phyloP scores from a whole-genome alignment of 2,888 invertebrate genomes.

The Drepana falcataria region DNA sequence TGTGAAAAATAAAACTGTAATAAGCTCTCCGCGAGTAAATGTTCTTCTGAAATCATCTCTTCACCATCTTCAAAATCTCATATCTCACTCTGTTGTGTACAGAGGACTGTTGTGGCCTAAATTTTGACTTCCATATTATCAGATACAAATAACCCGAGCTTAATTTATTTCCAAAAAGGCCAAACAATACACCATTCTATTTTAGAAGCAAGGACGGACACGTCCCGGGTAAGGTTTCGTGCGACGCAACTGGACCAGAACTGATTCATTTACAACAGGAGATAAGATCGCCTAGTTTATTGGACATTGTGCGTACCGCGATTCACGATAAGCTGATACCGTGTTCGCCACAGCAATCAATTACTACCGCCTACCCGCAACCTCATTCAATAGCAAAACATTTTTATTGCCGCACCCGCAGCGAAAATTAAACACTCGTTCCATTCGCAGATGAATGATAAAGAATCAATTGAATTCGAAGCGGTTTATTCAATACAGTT shows the following conservation, averaged over 20 bases:
- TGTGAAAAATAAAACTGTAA: too few relatives aligned
- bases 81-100: too few relatives aligned
- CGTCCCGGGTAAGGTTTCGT: conserved; percentile 27
- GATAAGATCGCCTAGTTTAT: conserved; percentile 73
- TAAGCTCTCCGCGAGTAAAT: too few relatives aligned
- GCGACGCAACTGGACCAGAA: conserved; percentile 26
- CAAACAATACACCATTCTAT: conserved; percentile 13
- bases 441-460: conserved; percentile 46
- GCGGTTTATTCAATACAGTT: conserved; percentile 35
- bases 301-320: conserved; percentile 69
- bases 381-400: conserved; percentile 49
- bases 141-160: neutral
- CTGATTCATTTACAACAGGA: conserved; percentile 71
- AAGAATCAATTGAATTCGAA: conserved; percentile 45
- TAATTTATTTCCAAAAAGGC: neutral
- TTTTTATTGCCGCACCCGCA: conserved; percentile 58
- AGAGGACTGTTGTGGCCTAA: neutral
- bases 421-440: conserved; percentile 66
- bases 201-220: conserved; percentile 12
- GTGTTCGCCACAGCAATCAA: conserved; percentile 63
- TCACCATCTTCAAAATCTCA: too few relatives aligned
- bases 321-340: conserved; percentile 63
- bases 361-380: conserved; percentile 45
- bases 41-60: too few relatives aligned
- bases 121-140: neutral